Evolutionary conservation across 2,113 vertebrate genomes (phyloP).

Genomic region (Percopsis transmontana): DNA sequence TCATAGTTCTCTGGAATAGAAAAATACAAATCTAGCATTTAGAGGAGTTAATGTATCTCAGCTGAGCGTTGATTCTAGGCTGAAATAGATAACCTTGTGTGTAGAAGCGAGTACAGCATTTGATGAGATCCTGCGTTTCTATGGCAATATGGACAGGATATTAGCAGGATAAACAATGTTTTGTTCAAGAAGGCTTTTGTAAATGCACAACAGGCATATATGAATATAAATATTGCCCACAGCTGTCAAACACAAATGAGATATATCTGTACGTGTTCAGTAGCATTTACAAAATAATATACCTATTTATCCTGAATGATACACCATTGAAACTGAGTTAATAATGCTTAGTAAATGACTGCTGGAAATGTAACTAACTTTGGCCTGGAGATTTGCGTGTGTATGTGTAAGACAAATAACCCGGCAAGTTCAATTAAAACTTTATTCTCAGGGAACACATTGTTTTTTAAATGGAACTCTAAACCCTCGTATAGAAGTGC

Average conservation of each 20-base stretch:
- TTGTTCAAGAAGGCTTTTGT: background rate
- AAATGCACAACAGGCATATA: background rate
- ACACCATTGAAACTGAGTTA: background rate
- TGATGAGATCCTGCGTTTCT: background rate
- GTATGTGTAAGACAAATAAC: conserved; percentile 6
- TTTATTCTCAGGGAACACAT: conserved; percentile 13
- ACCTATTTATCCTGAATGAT: background rate
- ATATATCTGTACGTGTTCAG: background rate
- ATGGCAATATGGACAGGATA: background rate
- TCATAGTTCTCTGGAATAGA: too few relatives aligned
- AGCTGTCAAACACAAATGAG: background rate
- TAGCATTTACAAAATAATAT: background rate
- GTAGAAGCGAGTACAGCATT: background rate
- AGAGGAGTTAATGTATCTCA: background rate
- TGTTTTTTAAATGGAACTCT: conserved; percentile 19
- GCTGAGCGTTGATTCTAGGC: background rate
- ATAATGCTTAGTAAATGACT: background rate
- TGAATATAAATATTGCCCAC: background rate
- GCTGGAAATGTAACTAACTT: background rate
- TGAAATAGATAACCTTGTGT: background rate
- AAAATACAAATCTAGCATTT: background rate
- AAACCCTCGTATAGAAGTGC: conserved; percentile 37
- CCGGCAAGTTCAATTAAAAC: conserved; percentile 5
- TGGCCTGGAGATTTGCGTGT: background rate
- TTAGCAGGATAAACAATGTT: background rate